Base-by-base conservation (phyloP, 2,888 invertebrate genomes). In the Morinoia aosen region DNA sequence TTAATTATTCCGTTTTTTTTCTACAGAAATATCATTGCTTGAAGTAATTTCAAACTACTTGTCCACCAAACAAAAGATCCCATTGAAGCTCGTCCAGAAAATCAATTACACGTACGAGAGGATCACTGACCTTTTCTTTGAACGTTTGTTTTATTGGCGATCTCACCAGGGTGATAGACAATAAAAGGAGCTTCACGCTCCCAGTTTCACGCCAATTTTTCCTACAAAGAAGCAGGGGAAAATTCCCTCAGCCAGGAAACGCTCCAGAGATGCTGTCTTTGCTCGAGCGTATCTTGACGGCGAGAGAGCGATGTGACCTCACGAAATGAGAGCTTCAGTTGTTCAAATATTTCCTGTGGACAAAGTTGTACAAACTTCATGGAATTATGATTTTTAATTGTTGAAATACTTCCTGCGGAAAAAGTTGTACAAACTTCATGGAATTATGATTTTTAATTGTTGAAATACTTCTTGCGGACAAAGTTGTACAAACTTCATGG, bases 131-230 rank as follows among this genome's bases (percentile, higher is more conserved):
- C 76, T 1, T 76, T 76, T 76, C 76, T 76, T 33, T 76, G 76
- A 76, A 76, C 76, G 76, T 33, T 76, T 76, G 76, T 16, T 76
- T 76, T 76, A 76, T 76, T 76, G 76, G 76, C 76, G 76, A 76
- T 19, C 76, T 76, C 76, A 33, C 76, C 25, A 76, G 76, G 76
- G 25, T 76, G 33, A 33, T 76, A 33, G 19, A 76, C 76, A 76
- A 76, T 76, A 76, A 76, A 19, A 19, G 33, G 76, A 76, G 33
- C 25, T 76, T 76, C 76, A 33, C 76, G 33, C 76, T 76, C 8
- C 76, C 33, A 25, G 76, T 76, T 76, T 33, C 76, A 76, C 76
- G 76, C 76, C 76, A 76, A 33, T 76, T 8, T 76, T 76, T 76
- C 76, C 25, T 76, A 76, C 76, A 76, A 76, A 19, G 76, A 61